These are phyloP conservation scores for Notolepis coatsorum DNA, from an alignment of 2,797 vertebrate species.

Conservation along the genomic window DNA sequence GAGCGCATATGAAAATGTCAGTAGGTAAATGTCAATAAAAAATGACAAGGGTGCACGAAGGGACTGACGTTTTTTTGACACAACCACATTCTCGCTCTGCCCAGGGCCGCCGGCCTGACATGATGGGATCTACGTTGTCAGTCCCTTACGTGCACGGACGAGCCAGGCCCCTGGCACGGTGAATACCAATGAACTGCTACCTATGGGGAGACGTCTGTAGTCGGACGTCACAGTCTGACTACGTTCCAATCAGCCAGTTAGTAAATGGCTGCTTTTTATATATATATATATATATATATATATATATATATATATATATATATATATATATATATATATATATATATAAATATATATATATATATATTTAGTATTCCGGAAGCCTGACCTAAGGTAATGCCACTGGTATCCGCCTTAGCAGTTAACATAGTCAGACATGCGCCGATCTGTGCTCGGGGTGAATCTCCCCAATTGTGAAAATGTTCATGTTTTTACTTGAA, in stretches of 20 bases:
- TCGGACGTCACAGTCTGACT: conserved; percentile 60
- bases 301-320: no score
- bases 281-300: no score
- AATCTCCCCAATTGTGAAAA: no score
- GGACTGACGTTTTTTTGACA: conserved; percentile 86
- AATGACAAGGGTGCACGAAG: conserved; percentile 84
- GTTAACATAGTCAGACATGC: conserved; percentile 18
- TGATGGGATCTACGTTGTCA: conserved; percentile 85
- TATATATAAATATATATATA: no score
- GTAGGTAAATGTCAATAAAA: conserved; percentile 93
- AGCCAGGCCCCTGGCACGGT: conserved; percentile 75
- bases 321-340: no score
- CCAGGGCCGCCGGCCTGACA: conserved; percentile 82
- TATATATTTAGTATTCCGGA: conserved; percentile 43
- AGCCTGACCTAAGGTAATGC: conserved; percentile 41
- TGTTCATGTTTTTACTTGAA: no score
- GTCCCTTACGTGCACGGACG: conserved; percentile 77
- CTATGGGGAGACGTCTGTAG: conserved; percentile 72
- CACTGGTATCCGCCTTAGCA: conserved; percentile 10
- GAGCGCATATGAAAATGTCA: conserved; percentile 86
- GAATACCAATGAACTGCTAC: conserved; percentile 83
- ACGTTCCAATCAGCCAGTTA: conserved; percentile 49
- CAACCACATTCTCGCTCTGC: conserved; percentile 83
- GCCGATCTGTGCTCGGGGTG: no score
- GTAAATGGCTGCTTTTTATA: no score